Conservation (phyloP, 2,797 vertebrate genomes). For the Coregonus sp. region DNA sequence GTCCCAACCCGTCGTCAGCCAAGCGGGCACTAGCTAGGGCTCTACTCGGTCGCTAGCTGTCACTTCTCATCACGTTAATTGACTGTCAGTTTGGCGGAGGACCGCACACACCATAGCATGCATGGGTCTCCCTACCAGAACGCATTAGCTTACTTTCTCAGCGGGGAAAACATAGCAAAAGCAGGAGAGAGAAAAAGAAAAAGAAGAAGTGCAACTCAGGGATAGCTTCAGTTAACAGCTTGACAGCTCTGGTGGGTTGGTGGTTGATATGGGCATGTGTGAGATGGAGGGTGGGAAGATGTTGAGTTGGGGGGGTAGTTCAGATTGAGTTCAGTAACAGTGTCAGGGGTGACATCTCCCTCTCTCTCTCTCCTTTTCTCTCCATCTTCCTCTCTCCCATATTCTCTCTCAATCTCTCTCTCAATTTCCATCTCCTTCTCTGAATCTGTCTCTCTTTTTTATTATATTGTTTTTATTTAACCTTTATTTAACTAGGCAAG, state of each 20-base stretch:
- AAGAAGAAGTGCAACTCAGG: neutral
- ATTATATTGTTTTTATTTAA: too few species aligned
- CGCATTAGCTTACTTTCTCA: constrained; percentile 42
- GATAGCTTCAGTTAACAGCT: neutral
- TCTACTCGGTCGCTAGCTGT: constrained; percentile 37
- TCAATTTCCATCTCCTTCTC: neutral
- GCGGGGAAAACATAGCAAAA: constrained; percentile 15
- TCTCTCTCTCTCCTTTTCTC: neutral
- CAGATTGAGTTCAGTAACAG: constrained; percentile 54
- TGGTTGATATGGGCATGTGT: too few species aligned
- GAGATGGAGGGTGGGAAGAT: neutral
- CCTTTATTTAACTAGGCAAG: too few species aligned
- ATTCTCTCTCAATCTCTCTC: neutral
- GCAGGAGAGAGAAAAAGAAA: constrained; percentile 14
- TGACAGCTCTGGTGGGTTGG: neutral
- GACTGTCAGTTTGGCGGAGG: constrained; percentile 37
- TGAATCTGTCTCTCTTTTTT: neutral
- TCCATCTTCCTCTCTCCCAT: neutral
- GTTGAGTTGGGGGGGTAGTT: constrained; percentile 47
- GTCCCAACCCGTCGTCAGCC: constrained; percentile 46
- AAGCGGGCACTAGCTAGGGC: constrained; percentile 5
- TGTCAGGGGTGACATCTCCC: constrained; percentile 12
- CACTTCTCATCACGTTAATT: constrained; percentile 49
- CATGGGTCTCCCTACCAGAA: constrained; percentile 34
- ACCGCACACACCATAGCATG: neutral